Percentiles rank a stretch among this genome's conserved stretches.
Evolutionary conservation across 2,797 vertebrate genomes (phyloP).

Genomic region (Perdix hodgsoniae): DNA sequence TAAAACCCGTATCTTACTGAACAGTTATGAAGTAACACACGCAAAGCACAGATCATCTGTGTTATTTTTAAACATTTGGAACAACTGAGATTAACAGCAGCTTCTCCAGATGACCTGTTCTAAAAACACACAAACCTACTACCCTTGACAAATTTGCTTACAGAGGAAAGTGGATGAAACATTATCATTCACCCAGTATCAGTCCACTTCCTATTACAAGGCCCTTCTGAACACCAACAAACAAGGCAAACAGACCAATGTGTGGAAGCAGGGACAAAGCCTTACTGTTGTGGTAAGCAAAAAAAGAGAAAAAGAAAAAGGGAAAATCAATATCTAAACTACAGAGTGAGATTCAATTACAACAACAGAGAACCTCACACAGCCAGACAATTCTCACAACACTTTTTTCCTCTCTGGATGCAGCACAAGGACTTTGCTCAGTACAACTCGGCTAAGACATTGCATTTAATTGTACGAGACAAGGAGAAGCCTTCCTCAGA

Average conservation of each 20-base stretch:
- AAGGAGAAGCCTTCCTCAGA: not conserved
- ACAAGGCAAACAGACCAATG: conserved; percentile 15
- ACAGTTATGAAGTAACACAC: accelerated
- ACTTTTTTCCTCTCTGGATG: not conserved
- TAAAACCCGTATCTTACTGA: not conserved
- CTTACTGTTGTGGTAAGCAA: conserved; percentile 2
- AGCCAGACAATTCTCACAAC: not conserved
- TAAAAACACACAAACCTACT: conserved; percentile 67
- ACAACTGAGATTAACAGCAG: conserved; percentile 38
- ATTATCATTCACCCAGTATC: not conserved
- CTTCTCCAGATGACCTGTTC: conserved; percentile 45
- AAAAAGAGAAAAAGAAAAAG: conserved; percentile 23
- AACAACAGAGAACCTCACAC: conserved; percentile 5
- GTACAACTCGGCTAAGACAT: not conserved
- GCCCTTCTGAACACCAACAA: conserved; percentile 26
- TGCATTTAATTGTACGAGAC: not conserved
- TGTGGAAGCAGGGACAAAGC: conserved; percentile 6
- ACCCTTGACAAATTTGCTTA: conserved; percentile 31
- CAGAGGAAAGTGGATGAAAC: conserved; percentile 17
- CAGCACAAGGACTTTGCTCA: not conserved
- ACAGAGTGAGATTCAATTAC: conserved; percentile 33
- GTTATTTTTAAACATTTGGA: conserved; percentile 46
- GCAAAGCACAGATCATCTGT: not conserved
- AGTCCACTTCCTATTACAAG: not conserved
- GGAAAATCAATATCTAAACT: conserved; percentile 27